phyloP scores from a whole-genome alignment of 2,113 vertebrate species.

The Okapia johnstoni region DNA sequence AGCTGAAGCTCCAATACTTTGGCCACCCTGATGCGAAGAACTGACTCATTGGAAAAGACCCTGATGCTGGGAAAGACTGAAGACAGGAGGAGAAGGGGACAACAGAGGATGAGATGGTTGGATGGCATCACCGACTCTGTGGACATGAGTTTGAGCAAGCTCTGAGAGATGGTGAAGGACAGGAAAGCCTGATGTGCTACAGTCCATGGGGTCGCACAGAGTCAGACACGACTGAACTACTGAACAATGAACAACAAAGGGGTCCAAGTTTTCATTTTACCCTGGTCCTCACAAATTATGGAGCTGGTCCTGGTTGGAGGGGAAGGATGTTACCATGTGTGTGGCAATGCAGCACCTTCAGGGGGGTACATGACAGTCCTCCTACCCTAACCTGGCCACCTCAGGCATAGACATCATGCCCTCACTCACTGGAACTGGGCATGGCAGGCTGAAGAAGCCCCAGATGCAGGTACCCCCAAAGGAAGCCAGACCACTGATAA shows the following conservation, averaged over 20 bases:
- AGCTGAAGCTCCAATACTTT: not conserved
- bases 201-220: not conserved
- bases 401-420: too few species aligned
- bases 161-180: not conserved
- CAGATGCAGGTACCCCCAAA: not conserved
- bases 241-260: not conserved
- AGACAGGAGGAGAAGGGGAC: accelerated
- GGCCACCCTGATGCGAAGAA: not conserved
- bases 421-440: not conserved
- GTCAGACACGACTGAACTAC: not conserved
- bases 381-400: not conserved
- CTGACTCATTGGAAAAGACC: not conserved
- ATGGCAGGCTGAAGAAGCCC: not conserved
- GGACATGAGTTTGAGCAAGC: not conserved
- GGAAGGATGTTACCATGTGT: too few species aligned
- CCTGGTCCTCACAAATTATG: not conserved
- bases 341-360: not conserved
- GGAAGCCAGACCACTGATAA: not conserved
- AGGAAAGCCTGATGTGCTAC: not conserved
- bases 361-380: accelerated
- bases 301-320: not conserved
- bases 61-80: not conserved
- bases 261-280: not conserved
- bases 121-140: not conserved
- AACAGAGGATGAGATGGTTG: not conserved